phyloP scores from a whole-genome alignment of 2,797 vertebrate species.

The Cossypha polioptera region DNA sequence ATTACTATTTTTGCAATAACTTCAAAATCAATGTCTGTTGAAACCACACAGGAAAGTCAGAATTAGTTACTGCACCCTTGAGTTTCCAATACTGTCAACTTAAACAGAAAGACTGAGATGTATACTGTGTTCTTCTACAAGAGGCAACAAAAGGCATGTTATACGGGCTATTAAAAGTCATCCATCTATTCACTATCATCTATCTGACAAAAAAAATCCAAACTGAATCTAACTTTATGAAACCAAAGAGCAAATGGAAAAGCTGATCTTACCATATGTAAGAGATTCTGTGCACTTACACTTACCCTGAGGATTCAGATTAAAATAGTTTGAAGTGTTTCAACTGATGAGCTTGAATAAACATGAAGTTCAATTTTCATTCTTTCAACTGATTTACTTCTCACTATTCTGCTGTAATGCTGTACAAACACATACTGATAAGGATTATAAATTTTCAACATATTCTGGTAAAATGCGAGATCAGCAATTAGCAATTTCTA shows the following conservation, averaged over 20 bases:
- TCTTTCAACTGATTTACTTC: neutral
- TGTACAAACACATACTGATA: neutral
- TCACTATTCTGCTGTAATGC: neutral
- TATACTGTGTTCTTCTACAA: neutral
- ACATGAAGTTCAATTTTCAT: neutral
- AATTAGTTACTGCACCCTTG: neutral
- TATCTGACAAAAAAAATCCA: neutral
- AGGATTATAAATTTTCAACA: neutral
- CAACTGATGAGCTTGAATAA: slow-evolving; percentile 11
- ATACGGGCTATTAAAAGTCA: neutral
- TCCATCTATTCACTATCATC: neutral
- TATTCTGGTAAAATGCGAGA: neutral
- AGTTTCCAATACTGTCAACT: neutral
- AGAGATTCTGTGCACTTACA: neutral
- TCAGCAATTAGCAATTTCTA: neutral
- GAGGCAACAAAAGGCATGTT: neutral
- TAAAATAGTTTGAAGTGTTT: neutral
- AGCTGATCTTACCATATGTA: neutral
- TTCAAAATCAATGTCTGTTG: neutral
- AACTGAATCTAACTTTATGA: neutral
- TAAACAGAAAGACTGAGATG: neutral
- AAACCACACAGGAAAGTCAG: neutral
- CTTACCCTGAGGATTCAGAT: neutral
- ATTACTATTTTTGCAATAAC: neutral
- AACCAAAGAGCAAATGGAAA: neutral